Conservation (phyloP, 2,888 invertebrate species). For the Sabatieria punctata region DNA sequence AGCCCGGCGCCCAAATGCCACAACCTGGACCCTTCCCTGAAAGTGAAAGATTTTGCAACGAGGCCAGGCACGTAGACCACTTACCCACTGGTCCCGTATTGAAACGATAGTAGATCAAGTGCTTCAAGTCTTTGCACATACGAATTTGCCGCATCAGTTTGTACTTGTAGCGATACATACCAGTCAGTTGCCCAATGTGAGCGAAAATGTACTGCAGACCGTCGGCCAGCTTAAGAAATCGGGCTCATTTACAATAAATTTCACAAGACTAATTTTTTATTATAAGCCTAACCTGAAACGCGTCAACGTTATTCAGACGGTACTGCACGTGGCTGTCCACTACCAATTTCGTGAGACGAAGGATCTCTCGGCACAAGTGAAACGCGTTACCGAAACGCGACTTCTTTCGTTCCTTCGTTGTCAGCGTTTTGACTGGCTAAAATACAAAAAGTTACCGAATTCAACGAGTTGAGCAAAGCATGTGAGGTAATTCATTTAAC, state of each 20-base stretch:
- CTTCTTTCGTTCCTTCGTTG: slow-evolving; percentile 97
- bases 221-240: slow-evolving; percentile 60
- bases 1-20: slow-evolving; percentile 96
- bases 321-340: slow-evolving; percentile 99
- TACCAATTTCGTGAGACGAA: slow-evolving; percentile 90
- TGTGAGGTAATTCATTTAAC: not conserved
- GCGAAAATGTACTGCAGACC: slow-evolving; percentile 98
- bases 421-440: slow-evolving; percentile 84
- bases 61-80: not conserved
- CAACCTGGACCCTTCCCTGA: slow-evolving; percentile 96
- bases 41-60: too few relatives aligned
- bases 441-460: not conserved
- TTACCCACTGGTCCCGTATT: slow-evolving; percentile 28
- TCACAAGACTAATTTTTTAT: not conserved
- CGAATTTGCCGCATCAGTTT: slow-evolving; percentile 95
- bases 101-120: slow-evolving; percentile 84
- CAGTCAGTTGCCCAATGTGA: slow-evolving; percentile 95
- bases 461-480: not conserved
- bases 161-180: slow-evolving; percentile 98
- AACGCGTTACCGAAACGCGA: slow-evolving; percentile 65
- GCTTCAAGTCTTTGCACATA: slow-evolving; percentile 99
- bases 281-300: slow-evolving; percentile 47
- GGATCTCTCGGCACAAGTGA: slow-evolving; percentile 94
- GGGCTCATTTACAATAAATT: slow-evolving; percentile 1
- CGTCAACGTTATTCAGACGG: slow-evolving; percentile 94